Evolutionary conservation across 2,888 invertebrate genomes (phyloP).

Genomic region (Gryllus longicercus): DNA sequence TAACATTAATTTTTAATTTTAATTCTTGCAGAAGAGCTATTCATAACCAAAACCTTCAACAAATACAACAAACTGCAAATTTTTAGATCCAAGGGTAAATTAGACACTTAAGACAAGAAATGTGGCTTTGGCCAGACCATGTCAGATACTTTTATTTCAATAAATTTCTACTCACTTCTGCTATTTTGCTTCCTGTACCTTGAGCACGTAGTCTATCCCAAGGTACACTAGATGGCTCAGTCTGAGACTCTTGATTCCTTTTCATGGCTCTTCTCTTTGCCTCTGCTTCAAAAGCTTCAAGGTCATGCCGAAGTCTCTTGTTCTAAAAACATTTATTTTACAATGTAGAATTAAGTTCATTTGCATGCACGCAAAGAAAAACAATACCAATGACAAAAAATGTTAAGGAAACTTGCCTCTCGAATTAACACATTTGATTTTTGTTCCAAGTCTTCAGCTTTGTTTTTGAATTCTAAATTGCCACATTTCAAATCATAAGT

Average conservation of each 20-base stretch:
- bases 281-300: background rate
- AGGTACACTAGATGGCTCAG: background rate
- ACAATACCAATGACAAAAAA: background rate
- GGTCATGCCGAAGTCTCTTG: background rate
- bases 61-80: too few relatives aligned
- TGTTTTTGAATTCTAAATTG: background rate
- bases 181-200: background rate
- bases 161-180: background rate
- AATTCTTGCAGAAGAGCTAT: too few relatives aligned
- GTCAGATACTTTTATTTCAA: background rate
- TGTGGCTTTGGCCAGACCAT: background rate
- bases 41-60: too few relatives aligned
- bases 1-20: too few relatives aligned
- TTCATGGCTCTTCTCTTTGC: background rate
- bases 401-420: background rate
- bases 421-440: background rate
- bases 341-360: background rate
- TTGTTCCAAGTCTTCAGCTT: background rate
- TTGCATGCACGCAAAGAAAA: background rate
- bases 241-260: background rate
- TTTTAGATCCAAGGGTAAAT: too few relatives aligned
- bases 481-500: background rate
- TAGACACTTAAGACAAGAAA: background rate
- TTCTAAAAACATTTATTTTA: background rate
- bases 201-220: background rate